Percentiles rank a stretch among this genome's conserved stretches.
phyloP scores from a whole-genome alignment of 2,113 vertebrate species.

The Takifugu bimaculatus region DNA sequence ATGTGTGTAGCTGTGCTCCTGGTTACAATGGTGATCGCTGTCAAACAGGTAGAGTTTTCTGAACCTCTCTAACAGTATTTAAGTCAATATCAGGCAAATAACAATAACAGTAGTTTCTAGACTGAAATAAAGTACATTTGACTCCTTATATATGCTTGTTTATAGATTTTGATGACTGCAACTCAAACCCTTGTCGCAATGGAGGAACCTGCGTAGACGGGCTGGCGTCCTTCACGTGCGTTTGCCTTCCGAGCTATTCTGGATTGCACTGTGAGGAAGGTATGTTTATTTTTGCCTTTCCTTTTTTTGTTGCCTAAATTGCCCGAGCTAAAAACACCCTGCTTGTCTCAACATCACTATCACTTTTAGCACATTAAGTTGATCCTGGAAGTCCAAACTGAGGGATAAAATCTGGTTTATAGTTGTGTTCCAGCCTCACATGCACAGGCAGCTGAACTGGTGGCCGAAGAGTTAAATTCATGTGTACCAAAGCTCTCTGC shows the following conservation, averaged over 20 bases:
- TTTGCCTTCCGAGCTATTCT: slow-evolving; percentile 91
- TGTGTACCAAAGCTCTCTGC: too few relatives aligned
- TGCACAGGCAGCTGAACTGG: too few relatives aligned
- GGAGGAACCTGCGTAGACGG: slow-evolving; percentile 91
- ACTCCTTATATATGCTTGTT: slow-evolving; percentile 22
- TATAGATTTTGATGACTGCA: slow-evolving; percentile 92
- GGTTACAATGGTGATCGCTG: slow-evolving; percentile 88
- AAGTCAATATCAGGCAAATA: too few relatives aligned
- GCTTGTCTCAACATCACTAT: too few relatives aligned
- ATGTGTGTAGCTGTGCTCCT: slow-evolving; percentile 85
- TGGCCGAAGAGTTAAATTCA: too few relatives aligned
- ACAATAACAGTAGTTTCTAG: neutral
- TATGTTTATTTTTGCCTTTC: slow-evolving; percentile 55
- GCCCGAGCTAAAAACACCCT: too few relatives aligned
- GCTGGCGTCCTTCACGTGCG: slow-evolving; percentile 83
- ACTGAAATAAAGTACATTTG: neutral
- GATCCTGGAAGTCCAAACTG: too few relatives aligned
- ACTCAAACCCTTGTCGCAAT: slow-evolving; percentile 90
- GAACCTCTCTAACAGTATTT: neutral
- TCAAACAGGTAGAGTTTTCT: slow-evolving; percentile 80
- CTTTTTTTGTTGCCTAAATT: neutral
- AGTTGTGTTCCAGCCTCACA: too few relatives aligned
- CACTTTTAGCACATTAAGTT: too few relatives aligned
- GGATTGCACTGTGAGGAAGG: slow-evolving; percentile 91
- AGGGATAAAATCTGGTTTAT: too few relatives aligned